Conservation (phyloP, 2,113 vertebrate species). For the Gasterosteus nipponicus region DNA sequence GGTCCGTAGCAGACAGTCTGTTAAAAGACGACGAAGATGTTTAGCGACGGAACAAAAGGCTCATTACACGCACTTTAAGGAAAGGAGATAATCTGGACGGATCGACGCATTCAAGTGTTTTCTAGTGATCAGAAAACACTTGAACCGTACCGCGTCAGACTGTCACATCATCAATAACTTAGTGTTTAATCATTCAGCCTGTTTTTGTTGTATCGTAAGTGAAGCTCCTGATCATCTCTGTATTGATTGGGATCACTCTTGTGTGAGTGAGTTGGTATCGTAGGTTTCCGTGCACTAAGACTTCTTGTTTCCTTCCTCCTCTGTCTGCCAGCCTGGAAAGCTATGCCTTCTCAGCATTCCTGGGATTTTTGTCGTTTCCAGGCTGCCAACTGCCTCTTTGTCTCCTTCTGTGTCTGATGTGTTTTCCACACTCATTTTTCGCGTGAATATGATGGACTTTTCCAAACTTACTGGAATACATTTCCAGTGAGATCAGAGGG, state of each 20-base stretch:
- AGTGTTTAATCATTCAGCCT: not conserved
- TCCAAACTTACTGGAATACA: slow-evolving; percentile 52
- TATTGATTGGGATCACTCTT: slow-evolving; percentile 27
- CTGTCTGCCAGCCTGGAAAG: slow-evolving; percentile 50
- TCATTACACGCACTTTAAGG: slow-evolving; percentile 24
- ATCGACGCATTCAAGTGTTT: slow-evolving; percentile 34
- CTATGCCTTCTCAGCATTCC: slow-evolving; percentile 78
- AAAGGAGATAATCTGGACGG: slow-evolving; percentile 32
- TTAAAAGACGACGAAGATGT: slow-evolving; percentile 55
- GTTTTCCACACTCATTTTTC: slow-evolving; percentile 45
- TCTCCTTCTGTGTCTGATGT: slow-evolving; percentile 57
- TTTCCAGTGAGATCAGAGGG: slow-evolving; percentile 61
- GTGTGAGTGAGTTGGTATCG: slow-evolving; percentile 6
- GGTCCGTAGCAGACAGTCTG: slow-evolving; percentile 32
- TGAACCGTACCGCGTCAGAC: not conserved
- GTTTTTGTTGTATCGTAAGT: not conserved
- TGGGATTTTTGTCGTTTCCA: slow-evolving; percentile 75
- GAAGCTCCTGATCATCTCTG: slow-evolving; percentile 15
- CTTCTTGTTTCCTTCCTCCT: slow-evolving; percentile 55
- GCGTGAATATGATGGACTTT: slow-evolving; percentile 40
- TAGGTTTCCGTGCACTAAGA: slow-evolving; percentile 40
- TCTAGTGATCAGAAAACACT: slow-evolving; percentile 1
- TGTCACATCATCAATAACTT: not conserved
- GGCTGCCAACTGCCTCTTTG: slow-evolving; percentile 66
- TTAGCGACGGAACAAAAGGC: slow-evolving; percentile 60